Percentiles rank a stretch among this genome's conserved stretches.
Conservation (phyloP, 2,113 vertebrate species). For the Perca schrenkii region DNA sequence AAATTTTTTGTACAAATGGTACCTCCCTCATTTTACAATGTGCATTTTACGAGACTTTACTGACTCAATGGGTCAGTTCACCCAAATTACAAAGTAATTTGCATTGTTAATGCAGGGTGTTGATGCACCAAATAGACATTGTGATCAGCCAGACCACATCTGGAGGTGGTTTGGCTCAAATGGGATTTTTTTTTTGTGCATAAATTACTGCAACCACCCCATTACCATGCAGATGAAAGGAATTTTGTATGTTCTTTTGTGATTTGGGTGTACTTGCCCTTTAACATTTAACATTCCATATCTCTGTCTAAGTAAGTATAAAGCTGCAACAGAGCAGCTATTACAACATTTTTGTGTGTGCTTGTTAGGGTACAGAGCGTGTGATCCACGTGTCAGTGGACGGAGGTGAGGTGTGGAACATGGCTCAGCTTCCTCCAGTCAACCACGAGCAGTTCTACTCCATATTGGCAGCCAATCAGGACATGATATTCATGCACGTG, state of each 20-base stretch:
- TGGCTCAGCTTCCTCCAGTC: conserved; percentile 94
- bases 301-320: neutral
- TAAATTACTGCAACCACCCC: neutral
- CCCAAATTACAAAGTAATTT: neutral
- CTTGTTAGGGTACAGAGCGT: conserved; percentile 86
- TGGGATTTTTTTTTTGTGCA: neutral
- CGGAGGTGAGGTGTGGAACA: conserved; percentile 91
- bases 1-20: neutral
- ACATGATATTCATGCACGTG: conserved; percentile 97
- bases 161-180: neutral
- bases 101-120: neutral
- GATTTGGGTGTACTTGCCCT: neutral
- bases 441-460: conserved; percentile 96
- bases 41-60: neutral
- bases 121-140: neutral
- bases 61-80: neutral
- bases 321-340: neutral
- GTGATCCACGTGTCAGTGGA: conserved; percentile 93
- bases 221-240: neutral
- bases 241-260: neutral
- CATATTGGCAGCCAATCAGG: conserved; percentile 91
- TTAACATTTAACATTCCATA: neutral
- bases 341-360: neutral
- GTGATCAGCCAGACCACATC: neutral
- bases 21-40: neutral